phyloP scores from a whole-genome alignment of 2,888 invertebrate genomes.

The Hipparchia sbordonii region DNA sequence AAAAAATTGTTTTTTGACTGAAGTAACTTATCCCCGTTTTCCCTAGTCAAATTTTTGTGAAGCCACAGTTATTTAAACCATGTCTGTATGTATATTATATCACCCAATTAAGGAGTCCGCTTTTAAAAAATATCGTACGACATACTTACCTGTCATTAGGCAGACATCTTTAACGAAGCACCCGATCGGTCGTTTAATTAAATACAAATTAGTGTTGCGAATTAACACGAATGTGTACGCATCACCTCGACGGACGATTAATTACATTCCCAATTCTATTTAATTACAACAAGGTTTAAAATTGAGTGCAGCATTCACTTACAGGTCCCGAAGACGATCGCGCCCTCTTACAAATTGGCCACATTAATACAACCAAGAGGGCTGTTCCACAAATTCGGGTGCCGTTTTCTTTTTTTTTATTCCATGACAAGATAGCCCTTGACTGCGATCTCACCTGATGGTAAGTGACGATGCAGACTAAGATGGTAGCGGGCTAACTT shows the following conservation, averaged over 20 bases:
- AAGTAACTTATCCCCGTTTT: too few species aligned
- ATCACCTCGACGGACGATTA: constrained; percentile 24
- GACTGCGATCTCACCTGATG: too few species aligned
- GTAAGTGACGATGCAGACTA: too few species aligned
- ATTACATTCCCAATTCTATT: constrained; percentile 36
- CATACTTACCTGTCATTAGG: constrained; percentile 13
- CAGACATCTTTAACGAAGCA: constrained; percentile 23
- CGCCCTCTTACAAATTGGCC: constrained; percentile 78
- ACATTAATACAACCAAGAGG: constrained; percentile 70
- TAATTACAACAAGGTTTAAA: constrained; percentile 30
- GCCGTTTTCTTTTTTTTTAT: constrained; percentile 33
- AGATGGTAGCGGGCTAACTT: too few species aligned
- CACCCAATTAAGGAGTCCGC: background rate
- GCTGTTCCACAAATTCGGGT: constrained; percentile 42
- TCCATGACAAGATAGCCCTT: too few species aligned
- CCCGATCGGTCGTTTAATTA: constrained; percentile 58
- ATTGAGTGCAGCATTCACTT: constrained; percentile 27
- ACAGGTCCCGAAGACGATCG: constrained; percentile 55
- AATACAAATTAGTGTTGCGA: constrained; percentile 64
- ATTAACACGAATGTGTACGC: constrained; percentile 54
- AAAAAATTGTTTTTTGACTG: too few species aligned
- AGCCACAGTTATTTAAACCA: too few species aligned
- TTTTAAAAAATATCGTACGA: background rate
- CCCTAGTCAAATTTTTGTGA: too few species aligned
- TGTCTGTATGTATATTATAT: too few species aligned